Evolutionary conservation across 2,113 vertebrate species (phyloP).

Genomic region (Willisornis vidua): DNA sequence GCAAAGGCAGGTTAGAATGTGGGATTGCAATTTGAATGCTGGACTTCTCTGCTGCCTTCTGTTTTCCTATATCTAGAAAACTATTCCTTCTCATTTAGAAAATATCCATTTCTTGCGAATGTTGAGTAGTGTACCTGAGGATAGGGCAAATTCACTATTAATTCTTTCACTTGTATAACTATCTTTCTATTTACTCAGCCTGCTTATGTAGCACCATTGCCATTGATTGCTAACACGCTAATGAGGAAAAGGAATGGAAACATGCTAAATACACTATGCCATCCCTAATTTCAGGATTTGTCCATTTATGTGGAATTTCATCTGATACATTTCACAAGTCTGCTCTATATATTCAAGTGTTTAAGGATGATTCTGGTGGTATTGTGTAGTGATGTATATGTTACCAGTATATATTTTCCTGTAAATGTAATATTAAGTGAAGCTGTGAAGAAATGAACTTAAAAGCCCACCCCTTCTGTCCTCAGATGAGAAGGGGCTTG

Average conservation of each 20-base stretch:
- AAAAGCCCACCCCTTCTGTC: slow-evolving; percentile 54
- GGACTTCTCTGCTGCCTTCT: slow-evolving; percentile 61
- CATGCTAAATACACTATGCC: slow-evolving; percentile 14
- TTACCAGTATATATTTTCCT: slow-evolving; percentile 64
- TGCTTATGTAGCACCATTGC: slow-evolving; percentile 77
- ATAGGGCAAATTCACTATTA: slow-evolving; percentile 28
- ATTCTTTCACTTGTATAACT: slow-evolving; percentile 38
- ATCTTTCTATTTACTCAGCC: slow-evolving; percentile 45
- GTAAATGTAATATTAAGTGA: slow-evolving; percentile 63
- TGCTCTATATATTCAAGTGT: slow-evolving; percentile 89
- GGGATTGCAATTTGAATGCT: slow-evolving; percentile 58
- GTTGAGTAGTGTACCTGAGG: slow-evolving; percentile 63
- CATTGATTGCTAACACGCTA: slow-evolving; percentile 60
- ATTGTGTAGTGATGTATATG: slow-evolving; percentile 62
- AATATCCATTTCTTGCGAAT: slow-evolving; percentile 56
- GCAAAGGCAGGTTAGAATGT: slow-evolving; percentile 78
- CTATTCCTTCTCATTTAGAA: slow-evolving; percentile 57
- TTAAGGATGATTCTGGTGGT: slow-evolving; percentile 77
- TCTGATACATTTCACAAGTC: slow-evolving; percentile 80
- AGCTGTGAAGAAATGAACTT: slow-evolving; percentile 61
- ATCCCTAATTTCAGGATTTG: slow-evolving; percentile 62
- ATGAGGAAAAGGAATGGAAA: slow-evolving; percentile 70
- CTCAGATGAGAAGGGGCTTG: slow-evolving; percentile 47
- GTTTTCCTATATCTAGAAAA: slow-evolving; percentile 33
- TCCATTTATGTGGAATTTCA: slow-evolving; percentile 77